Conservation (phyloP, 2,888 invertebrate genomes). For the Meiosimyza platycephala region DNA sequence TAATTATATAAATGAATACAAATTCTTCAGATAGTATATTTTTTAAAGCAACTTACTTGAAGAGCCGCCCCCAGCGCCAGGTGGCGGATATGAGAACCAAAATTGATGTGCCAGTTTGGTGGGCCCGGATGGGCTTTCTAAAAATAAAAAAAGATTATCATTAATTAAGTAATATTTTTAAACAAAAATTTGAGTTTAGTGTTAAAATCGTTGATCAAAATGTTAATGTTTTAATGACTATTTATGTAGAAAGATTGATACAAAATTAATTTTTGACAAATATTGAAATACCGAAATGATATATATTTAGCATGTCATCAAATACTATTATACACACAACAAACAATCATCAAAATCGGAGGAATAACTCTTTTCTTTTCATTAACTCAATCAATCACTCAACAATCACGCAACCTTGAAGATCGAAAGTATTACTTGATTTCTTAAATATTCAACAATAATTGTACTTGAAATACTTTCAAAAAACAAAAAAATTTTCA, state of each 20-base stretch:
- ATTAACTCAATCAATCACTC: not conserved
- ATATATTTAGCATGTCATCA: too few relatives aligned
- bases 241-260: not conserved
- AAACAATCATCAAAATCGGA: not conserved
- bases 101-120: conserved; percentile 87
- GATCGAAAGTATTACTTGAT: not conserved
- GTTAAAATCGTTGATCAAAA: too few relatives aligned
- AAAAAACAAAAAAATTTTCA: not conserved
- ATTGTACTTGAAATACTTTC: not conserved
- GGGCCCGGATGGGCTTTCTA: conserved; percentile 66
- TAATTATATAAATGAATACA: too few relatives aligned
- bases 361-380: not conserved
- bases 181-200: too few relatives aligned
- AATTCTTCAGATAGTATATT: too few relatives aligned
- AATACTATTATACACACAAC: too few relatives aligned
- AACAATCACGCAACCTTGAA: not conserved
- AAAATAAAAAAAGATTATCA: conserved; percentile 37
- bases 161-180: not conserved
- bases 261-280: too few relatives aligned
- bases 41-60: conserved; percentile 68
- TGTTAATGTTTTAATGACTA: too few relatives aligned
- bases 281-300: too few relatives aligned
- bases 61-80: conserved; percentile 77
- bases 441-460: not conserved
- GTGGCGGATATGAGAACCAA: conserved; percentile 87